Evolutionary conservation across 2,888 invertebrate genomes (phyloP).

Genomic region (Cryptosula pallasiana): DNA sequence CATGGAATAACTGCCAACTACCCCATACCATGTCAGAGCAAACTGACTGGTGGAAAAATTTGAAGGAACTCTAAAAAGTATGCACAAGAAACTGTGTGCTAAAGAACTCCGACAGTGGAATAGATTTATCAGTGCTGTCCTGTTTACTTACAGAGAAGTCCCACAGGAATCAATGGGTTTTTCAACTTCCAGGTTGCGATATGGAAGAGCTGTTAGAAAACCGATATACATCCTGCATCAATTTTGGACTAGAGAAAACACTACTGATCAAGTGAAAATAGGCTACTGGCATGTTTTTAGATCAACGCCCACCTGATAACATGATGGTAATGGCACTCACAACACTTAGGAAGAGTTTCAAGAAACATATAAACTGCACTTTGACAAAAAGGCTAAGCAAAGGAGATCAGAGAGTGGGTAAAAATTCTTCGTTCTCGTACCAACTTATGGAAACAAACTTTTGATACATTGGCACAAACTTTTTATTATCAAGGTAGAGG

Average conservation of each 20-base stretch:
- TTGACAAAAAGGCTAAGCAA: conserved; percentile 29
- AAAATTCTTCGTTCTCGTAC: conserved; percentile 31
- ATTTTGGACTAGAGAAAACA: conserved; percentile 27
- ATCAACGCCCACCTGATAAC: conserved; percentile 27
- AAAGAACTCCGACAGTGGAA: conserved; percentile 26
- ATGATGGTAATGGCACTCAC: conserved; percentile 29
- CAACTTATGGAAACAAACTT: conserved; percentile 32
- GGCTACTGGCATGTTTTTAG: conserved; percentile 31
- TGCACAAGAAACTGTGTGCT: conserved; percentile 27
- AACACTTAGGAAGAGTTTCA: conserved; percentile 25
- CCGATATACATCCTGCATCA: conserved; percentile 29
- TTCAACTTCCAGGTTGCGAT: conserved; percentile 31
- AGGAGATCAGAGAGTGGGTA: conserved; percentile 28
- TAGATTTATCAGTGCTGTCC: background rate
- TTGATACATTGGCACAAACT: conserved; percentile 26
- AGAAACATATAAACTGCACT: conserved; percentile 26
- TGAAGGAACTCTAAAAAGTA: conserved; percentile 30
- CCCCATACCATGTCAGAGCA: conserved; percentile 29
- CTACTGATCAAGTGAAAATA: conserved; percentile 24
- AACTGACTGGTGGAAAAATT: conserved; percentile 30
- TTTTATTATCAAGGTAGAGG: conserved; percentile 28
- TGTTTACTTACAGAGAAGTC: conserved; percentile 23
- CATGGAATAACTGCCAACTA: conserved; percentile 28
- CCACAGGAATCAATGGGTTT: conserved; percentile 25
- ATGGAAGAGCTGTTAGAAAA: conserved; percentile 29